Evolutionary conservation across 2,797 vertebrate species (phyloP), one percentile per base, ranked within the genome.

Genomic region (Aeoliscus strigatus): DNA sequence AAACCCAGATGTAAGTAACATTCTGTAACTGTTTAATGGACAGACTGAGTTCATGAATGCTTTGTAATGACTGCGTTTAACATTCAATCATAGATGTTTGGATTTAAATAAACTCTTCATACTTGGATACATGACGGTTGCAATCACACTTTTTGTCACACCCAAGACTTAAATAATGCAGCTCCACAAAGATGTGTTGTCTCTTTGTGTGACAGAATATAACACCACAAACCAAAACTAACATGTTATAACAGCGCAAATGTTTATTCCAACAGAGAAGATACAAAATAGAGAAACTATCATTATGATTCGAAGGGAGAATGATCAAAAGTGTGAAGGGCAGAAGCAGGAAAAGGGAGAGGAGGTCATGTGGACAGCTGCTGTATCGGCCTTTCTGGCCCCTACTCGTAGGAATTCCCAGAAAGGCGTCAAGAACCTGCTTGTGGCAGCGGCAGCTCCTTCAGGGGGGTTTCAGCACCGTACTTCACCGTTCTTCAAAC

Each of bases 391-490:
- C 85, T 60, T 60, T 85, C 89, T 23, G 86, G 93, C 86, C 89
- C 94, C 92, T 87, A 77, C 18, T 8, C 23, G 31, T 72, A 90
- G 90, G 92, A 91, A 87, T 97, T 97, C 93, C 94, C 89, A 88
- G 85, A 79, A 75, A 54, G 75, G 91, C 89, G 36, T 98, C 94
- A 98, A 84, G 39, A 58, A 79, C 84, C 93, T 91, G 91, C 86
- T 41, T 0, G 40, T 18, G 27, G 73, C 92, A 94, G 91, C 34
- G 67, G 84, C 92, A 93, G 86, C 83, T 46, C 25, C 63, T 65
- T 71, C 57, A 68, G 79, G 79, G 66, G 75, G 49, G 77, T 61
- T 39, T 64, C 58, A 66, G 55, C 36, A 61, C 59, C 10, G 39
- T 52, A 46, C 16, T 5, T 57, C 29, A 21, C 4, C 8, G 8